These are phyloP conservation scores for Nannoperca obscura DNA, from an alignment of 2,797 vertebrate genomes.

Conservation along the genomic window DNA sequence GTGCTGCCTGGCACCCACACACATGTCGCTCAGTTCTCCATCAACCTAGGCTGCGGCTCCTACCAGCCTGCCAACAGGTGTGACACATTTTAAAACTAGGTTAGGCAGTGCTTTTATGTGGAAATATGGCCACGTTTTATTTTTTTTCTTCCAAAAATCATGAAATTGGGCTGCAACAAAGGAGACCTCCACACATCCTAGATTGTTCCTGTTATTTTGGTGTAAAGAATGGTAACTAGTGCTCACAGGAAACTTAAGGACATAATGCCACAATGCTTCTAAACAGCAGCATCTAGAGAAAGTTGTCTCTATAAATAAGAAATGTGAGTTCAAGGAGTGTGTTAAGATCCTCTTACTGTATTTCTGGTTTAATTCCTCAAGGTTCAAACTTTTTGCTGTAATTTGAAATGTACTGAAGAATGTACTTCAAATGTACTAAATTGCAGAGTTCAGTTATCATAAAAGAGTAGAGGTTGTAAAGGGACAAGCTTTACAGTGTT, in stretches of 20 bases:
- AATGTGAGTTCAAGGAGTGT: constrained; percentile 6
- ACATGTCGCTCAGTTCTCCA: constrained; percentile 97
- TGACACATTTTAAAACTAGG: constrained; percentile 38
- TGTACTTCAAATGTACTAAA: neutral
- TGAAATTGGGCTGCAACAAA: constrained; percentile 28
- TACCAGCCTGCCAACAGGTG: constrained; percentile 98
- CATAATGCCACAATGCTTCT: neutral
- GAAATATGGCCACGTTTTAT: neutral
- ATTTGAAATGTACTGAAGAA: neutral
- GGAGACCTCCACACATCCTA: neutral
- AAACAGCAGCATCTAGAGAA: constrained; percentile 7
- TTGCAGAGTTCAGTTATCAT: constrained; percentile 7
- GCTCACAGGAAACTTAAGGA: neutral
- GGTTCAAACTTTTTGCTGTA: neutral
- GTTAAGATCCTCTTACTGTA: neutral
- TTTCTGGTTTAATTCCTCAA: constrained; percentile 8
- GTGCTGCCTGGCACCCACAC: constrained; percentile 92
- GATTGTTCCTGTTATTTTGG: constrained; percentile 13
- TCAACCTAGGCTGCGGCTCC: constrained; percentile 98
- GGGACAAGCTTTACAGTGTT: neutral
- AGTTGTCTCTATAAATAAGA: constrained; percentile 15
- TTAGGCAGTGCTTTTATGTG: constrained; percentile 16
- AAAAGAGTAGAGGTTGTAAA: neutral
- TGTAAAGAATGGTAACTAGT: constrained; percentile 14
- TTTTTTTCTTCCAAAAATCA: neutral